Evolutionary conservation across 2,888 invertebrate genomes (phyloP).

Genomic region (Callyntrura sp.): DNA sequence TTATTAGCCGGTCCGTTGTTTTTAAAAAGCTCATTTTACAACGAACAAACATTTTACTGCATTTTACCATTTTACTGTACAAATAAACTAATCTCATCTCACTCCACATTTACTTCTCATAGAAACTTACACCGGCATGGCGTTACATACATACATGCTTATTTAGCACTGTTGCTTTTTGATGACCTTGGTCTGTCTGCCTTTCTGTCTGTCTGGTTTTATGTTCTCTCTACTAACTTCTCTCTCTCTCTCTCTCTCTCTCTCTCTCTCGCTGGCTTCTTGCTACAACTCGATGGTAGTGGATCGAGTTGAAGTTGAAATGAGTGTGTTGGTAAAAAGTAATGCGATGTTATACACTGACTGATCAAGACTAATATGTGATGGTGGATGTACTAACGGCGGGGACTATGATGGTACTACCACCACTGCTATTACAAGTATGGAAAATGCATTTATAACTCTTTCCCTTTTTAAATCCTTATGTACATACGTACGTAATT

Average conservation of each 20-base stretch:
- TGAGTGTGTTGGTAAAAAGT: no score
- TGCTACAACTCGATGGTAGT: neutral
- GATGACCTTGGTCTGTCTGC: constrained; percentile 76
- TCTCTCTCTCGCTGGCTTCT: neutral
- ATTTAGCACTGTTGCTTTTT: constrained; percentile 60
- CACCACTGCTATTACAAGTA: no score
- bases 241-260: no score
- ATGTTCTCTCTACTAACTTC: constrained; percentile 55
- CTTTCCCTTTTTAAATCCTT: constrained; percentile 3
- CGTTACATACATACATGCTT: constrained; percentile 19
- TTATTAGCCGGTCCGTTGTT: constrained; percentile 29
- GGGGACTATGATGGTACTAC: neutral
- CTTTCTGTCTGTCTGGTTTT: constrained; percentile 74
- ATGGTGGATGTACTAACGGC: neutral
- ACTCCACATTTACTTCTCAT: neutral
- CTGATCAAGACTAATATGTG: no score
- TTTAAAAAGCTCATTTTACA: constrained; percentile 17
- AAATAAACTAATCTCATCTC: no score
- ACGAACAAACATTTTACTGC: constrained; percentile 39
- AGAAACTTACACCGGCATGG: neutral
- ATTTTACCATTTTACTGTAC: neutral
- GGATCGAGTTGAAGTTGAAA: no score
- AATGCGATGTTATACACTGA: neutral
- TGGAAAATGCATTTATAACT: constrained; percentile 21
- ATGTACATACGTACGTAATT: neutral